Evolutionary conservation across 1,140 invertebrate species (phyloP), one percentile per base, ranked within the genome.

Genomic region (Pentalonia nigronervosa): DNA sequence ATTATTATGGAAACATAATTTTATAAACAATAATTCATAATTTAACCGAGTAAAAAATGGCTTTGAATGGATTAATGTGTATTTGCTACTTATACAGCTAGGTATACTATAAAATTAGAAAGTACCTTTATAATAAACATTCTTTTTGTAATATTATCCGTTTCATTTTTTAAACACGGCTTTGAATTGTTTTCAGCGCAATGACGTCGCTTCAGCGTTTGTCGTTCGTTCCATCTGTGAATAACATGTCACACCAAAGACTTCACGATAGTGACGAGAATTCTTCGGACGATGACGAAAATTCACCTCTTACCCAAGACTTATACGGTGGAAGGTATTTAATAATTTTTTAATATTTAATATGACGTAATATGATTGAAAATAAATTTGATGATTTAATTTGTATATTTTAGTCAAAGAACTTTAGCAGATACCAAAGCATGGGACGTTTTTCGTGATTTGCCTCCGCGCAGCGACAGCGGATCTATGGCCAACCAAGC

Each of bases 371-470:
- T 60, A 9, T 14, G 9, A 60, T 60, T 11, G 30, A 60, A 67
- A 67, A 30, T 30, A 67, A 67, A 25, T n/a, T 67, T 67, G 0
- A 86, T 86, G 0, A 84, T 84, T 36, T 41, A 84, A 41, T 41
- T 2, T 47, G 7, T 6, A 36, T 36, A 60, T 94, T 94, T 47
- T 96, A 98, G 98, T 95, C 97, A 97, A 95, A 96, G 98, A 94
- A 98, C 97, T 84, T 97, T 98, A 94, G 96, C 96, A 94, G 98
- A 98, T 95, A 98, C 98, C 93, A 98, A 98, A 97, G 98, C 97
- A 97, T 99, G 98, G 98, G 98, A 99, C 96, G 98, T 99, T 30
- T 99, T 99, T 96, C 96, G 98, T 95, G 97, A 98, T 95, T 97
- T 98, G 91, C 98, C 98, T 20, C 97, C 97, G 93, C 98, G 98